Base-by-base conservation (phyloP, 2,113 vertebrate species). In the Actinemys pallida region DNA sequence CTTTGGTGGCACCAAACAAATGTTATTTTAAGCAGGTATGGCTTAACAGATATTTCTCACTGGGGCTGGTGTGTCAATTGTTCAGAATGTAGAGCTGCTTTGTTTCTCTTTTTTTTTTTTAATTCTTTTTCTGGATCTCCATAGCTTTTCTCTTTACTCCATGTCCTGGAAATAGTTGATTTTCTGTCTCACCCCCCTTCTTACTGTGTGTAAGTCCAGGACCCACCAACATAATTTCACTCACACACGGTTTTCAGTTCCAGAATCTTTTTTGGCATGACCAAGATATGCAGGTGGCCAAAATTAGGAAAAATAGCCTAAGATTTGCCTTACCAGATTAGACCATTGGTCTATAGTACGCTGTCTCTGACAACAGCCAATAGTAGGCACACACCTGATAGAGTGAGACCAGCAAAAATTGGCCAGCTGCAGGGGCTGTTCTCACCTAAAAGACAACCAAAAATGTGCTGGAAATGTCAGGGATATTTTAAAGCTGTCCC, bases 401-500 rank as follows among this genome's bases (percentile, higher is more conserved):
- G 35, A 39, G n/a, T 39, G 19, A 72, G 75, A 76, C 12, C 12
- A 47, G 75, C 10, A 78, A 78, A 78, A 78, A 78, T 4, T 78
- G 24, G 42, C 75, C 75, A 47, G 42, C 42, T 78, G 42, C 11
- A 13, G 24, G 22, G 72, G 72, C 39, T 35, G 39, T 76, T 76
- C 24, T 76, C 24, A 25, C 27, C 10, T 76, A 25, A 76, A 4
- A 50, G 3, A 9, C 20, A 42, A 9, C 84, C 53, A 17, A 29
- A n/a, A 1, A 10, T 12, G 0, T 2, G 1, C 0, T 1, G 1
- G 82, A 75, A 83, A 31, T 24, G 47, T 42, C 8, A 76, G 69
- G 69, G 35, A 9, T 27, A 12, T 24, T 75, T 90, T 72, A 56
- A 31, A 91, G 53, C 17, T 31, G 8, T 20, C 53, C 2, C 0